Evolutionary conservation across 92 coral and sea anemone genomes (phyloP).

Genomic region (Porites evermanni): DNA sequence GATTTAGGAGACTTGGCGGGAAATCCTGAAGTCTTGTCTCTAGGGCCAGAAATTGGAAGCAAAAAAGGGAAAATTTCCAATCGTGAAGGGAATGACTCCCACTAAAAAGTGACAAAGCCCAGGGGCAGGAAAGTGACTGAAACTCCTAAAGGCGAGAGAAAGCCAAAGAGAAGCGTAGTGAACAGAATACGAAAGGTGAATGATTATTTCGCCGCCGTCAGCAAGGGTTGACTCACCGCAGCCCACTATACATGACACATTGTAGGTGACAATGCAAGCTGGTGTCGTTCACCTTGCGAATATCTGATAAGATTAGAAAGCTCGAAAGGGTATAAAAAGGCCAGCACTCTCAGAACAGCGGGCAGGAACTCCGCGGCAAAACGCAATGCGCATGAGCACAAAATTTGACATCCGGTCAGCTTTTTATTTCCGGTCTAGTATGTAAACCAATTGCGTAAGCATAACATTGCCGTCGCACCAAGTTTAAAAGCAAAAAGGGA

Average conservation of each 20-base stretch:
- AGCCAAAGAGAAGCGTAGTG: too few relatives aligned
- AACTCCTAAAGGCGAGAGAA: not conserved
- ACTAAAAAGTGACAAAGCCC: conserved; percentile 5
- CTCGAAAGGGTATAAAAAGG: too few relatives aligned
- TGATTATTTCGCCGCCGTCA: not conserved
- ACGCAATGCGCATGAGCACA: too few relatives aligned
- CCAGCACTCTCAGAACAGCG: too few relatives aligned
- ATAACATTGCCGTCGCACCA: too few relatives aligned
- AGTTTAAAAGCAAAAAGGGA: too few relatives aligned
- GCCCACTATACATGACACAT: conserved; percentile 1
- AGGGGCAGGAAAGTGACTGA: not conserved
- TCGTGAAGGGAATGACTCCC: not conserved
- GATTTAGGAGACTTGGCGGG: conserved; percentile 1
- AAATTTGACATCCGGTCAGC: too few relatives aligned
- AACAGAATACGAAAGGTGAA: not conserved
- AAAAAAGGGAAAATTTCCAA: conserved; percentile 16
- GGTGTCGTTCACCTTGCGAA: not conserved
- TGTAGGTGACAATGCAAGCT: conserved; percentile 10
- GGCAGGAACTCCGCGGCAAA: too few relatives aligned
- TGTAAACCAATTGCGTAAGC: too few relatives aligned
- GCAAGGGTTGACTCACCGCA: conserved; percentile 1
- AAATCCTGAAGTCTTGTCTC: conserved; percentile 18
- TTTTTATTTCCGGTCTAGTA: too few relatives aligned
- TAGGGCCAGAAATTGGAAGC: not conserved
- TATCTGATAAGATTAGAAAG: not conserved